phyloP scores from a whole-genome alignment of 2,797 vertebrate genomes.

The Kryptolebias ocellatus region DNA sequence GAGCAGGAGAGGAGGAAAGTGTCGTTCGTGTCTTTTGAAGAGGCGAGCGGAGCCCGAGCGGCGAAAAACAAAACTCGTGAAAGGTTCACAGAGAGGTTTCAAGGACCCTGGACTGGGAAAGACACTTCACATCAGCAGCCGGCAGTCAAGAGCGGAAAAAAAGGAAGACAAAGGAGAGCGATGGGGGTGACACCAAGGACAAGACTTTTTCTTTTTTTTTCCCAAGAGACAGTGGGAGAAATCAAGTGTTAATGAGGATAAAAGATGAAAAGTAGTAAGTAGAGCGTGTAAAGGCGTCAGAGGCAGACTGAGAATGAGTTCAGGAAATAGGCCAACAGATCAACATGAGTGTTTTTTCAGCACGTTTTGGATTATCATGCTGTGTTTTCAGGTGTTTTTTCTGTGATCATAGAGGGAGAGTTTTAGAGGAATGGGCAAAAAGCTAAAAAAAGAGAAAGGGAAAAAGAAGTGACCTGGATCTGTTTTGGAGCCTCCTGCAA shows the following conservation, averaged over 20 bases:
- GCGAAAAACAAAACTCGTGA: conserved; percentile 43
- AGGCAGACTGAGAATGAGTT: conserved; percentile 75
- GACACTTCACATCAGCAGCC: conserved; percentile 34
- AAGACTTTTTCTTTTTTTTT: conserved; percentile 7
- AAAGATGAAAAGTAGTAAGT: conserved; percentile 65
- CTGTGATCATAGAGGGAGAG: conserved; percentile 25
- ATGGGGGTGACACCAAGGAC: background rate
- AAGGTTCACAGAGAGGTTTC: conserved; percentile 43
- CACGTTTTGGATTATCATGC: background rate
- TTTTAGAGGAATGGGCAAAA: conserved; percentile 46
- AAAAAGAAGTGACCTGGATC: conserved; percentile 29
- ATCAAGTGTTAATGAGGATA: conserved; percentile 49
- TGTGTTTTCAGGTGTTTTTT: conserved; percentile 26
- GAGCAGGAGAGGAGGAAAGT: conserved; percentile 17
- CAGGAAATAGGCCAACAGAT: conserved; percentile 25
- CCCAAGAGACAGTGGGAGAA: conserved; percentile 37
- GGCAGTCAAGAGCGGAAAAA: conserved; percentile 47
- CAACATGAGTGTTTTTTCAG: background rate
- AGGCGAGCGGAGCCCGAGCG: conserved; percentile 20
- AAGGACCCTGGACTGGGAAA: conserved; percentile 50
- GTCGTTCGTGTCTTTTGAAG: conserved; percentile 25
- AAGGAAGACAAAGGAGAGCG: conserved; percentile 6
- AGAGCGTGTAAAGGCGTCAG: conserved; percentile 65
- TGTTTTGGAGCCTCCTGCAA: conserved; percentile 68
- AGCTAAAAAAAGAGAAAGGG: background rate